Base-by-base conservation (phyloP, 1,140 invertebrate genomes). In the Chionoecetes opilio region DNA sequence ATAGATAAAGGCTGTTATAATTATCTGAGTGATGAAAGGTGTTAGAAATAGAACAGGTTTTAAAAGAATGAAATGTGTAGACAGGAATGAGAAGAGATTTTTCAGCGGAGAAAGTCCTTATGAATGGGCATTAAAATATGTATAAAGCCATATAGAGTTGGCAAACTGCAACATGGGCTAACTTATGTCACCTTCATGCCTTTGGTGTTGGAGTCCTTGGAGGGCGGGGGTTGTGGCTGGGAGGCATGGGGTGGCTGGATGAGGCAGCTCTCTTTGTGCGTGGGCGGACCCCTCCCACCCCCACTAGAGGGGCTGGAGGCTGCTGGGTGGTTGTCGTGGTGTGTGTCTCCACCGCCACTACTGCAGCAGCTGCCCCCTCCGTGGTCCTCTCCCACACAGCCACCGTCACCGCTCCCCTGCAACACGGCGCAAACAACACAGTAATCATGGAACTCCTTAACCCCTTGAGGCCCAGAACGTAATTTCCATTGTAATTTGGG, bases 201-300 rank as follows among this genome's bases (percentile, higher is more conserved):
- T 41, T 91, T 95, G 85, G 84, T 95, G 38, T 92, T 93, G 31
- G 93, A 88, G 35, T 93, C 95, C 41, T 82, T 95, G 35, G 92
- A 26, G 63, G 92, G n/a, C 11, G 89, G 29, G 8, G 46, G n/a
- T 35, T 75, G 63, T 6, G 89, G 95, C 38, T 95, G 92, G 82
- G 34, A 92, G 75, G 84, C 84, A 6, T 82, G 26, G 41, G 53
- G 17, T 34, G 53, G 41, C 38, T 95, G 90, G n/a, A 53, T 90
- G 82, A 63, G 9, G 31, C 37, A 82, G 34, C 89, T 75, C 11
- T 63, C 46, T 9, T 87, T 38, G 75, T 89, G 53, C 21, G 35
- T 35, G 53, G 86, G 34, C 8, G 90, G 41, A 26, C 88, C 41
- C 41, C 93, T 82, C 82, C 86, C 87, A 38, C 88, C 41, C n/a